Conservation (phyloP, 2,113 vertebrate species). For the Indicator maculatus region DNA sequence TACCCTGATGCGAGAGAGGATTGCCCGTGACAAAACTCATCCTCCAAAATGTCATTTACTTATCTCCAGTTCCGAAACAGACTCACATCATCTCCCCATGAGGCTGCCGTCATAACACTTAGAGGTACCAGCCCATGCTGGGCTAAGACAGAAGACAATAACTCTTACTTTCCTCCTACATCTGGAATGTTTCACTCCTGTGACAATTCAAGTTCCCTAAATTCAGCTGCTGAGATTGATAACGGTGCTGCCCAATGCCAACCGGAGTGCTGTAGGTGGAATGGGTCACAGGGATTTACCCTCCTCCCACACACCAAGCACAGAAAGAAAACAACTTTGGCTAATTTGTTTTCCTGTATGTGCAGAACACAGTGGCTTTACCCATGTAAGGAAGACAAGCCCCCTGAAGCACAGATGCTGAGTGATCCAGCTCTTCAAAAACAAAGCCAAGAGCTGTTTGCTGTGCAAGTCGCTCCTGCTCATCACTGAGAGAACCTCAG, state of each 20-base stretch:
- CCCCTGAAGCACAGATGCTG: background rate
- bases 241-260: background rate
- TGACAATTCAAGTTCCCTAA: background rate
- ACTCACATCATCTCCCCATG: background rate
- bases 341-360: slow-evolving; percentile 5
- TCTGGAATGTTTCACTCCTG: background rate
- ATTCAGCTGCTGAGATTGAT: background rate
- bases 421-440: background rate
- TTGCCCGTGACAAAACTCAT: background rate
- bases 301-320: background rate
- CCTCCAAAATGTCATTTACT: background rate
- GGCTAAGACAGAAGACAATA: background rate
- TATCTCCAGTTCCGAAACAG: background rate
- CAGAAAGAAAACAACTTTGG: slow-evolving; percentile 20
- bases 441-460: background rate
- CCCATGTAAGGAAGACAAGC: background rate
- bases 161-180: background rate
- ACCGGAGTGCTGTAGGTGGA: background rate
- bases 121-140: background rate
- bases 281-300: slow-evolving; percentile 47
- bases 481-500: background rate
- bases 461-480: background rate
- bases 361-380: background rate
- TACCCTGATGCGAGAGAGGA: background rate
- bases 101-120: background rate